phyloP scores from a whole-genome alignment of 2,888 invertebrate genomes.

The Cephus spinipes region DNA sequence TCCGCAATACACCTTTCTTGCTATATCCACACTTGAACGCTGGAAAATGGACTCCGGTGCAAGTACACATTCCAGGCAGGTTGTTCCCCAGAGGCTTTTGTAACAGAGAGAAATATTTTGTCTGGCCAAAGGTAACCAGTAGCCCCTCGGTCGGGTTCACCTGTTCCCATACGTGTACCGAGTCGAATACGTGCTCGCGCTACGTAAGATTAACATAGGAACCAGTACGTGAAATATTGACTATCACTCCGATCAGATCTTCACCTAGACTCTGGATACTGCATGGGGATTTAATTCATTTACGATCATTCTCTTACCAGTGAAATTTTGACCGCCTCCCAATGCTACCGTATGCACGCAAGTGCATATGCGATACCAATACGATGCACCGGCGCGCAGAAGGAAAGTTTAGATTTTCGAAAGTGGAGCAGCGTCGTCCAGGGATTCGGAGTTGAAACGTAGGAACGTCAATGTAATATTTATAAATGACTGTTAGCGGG shows the following conservation, averaged over 20 bases:
- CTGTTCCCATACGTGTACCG: background rate
- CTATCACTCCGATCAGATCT: background rate
- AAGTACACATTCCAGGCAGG: slow-evolving; percentile 26
- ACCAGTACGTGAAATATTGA: background rate
- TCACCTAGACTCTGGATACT: background rate
- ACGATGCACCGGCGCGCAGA: background rate
- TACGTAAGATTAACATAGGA: background rate
- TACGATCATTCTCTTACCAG: background rate
- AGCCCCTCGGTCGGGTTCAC: slow-evolving; percentile 18
- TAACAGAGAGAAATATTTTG: slow-evolving; percentile 52
- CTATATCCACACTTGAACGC: background rate
- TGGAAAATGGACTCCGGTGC: background rate
- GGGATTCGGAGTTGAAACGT: slow-evolving; percentile 1
- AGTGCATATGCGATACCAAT: background rate
- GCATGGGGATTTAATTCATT: background rate
- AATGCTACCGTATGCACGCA: background rate
- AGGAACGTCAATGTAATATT: slow-evolving; percentile 52
- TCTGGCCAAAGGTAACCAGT: slow-evolving; percentile 47
- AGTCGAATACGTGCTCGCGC: background rate
- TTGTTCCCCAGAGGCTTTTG: slow-evolving; percentile 48
- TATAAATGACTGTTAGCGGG: slow-evolving; percentile 54
- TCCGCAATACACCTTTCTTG: background rate
- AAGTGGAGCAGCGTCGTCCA: background rate
- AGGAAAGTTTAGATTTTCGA: background rate
- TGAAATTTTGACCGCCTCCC: background rate